A percentile compares a stretch with the other conserved stretches of the same genome.
phyloP scores from a whole-genome alignment of 2,797 vertebrate genomes.

The Amblyraja radiata region DNA sequence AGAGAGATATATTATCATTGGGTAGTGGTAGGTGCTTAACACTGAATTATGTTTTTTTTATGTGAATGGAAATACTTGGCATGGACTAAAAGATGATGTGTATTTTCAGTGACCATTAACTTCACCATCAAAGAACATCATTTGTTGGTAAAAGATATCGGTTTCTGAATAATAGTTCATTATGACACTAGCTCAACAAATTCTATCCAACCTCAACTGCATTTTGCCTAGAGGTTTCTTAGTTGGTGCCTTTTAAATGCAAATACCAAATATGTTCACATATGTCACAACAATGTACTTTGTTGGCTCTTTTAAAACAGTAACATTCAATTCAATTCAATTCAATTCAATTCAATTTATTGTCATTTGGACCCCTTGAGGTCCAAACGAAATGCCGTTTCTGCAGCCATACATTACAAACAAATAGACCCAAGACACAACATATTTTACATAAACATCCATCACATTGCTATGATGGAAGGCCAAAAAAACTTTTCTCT shows the following conservation, averaged over 20 bases:
- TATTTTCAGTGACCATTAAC: neutral
- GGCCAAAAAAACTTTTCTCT: too few species aligned
- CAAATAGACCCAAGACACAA: too few species aligned
- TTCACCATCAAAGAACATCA: neutral
- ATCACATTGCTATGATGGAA: too few species aligned
- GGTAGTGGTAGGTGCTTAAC: neutral
- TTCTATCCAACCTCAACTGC: neutral
- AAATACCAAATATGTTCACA: neutral
- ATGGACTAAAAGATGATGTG: neutral
- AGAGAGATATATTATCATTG: neutral
- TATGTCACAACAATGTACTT: neutral
- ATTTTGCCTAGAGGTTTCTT: neutral
- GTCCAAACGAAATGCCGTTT: too few species aligned
- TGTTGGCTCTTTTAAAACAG: neutral
- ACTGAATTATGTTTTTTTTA: neutral
- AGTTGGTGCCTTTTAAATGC: neutral
- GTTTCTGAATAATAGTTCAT: neutral
- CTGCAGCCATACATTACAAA: too few species aligned
- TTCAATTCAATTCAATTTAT: too few species aligned
- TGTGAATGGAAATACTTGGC: neutral
- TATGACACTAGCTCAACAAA: neutral
- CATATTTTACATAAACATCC: too few species aligned
- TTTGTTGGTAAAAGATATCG: neutral
- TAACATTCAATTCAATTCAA: too few species aligned
- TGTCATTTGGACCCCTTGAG: too few species aligned